Evolutionary conservation across 2,888 invertebrate genomes (phyloP), one percentile per base, ranked within the genome.

Genomic region (Polyploca ridens): DNA sequence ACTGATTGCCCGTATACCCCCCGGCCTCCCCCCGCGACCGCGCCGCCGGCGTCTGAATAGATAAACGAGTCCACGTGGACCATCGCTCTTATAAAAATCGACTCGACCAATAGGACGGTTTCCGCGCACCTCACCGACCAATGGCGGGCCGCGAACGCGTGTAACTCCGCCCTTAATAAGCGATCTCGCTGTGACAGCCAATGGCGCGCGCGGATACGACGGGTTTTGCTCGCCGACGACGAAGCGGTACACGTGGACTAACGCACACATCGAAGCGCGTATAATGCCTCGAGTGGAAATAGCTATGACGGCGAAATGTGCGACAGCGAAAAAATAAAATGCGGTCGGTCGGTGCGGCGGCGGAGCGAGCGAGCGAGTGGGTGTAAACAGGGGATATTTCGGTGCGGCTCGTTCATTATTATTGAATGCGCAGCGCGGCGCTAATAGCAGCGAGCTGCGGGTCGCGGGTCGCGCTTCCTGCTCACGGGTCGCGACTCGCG

Each of bases 1-100:
- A 94, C 94, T 94, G 94, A 94, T 94, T 94, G 94, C 94, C 94
- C 94, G 93, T 94, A 94, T 94, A 94, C 94, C 93, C 93, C 92
- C 91, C 91, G 91, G 88, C 78, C 89, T 89, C 93, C 91, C 90
- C 89, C 93, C 93, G 91, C 91, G 92, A 93, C 92, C 93, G 91
- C 92, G 93, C 94, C 93, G 93, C 93, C 93, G 94, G 93, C 94
- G 93, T 94, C 94, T 94, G 94, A 94, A 94, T 94, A 94, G 94
- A 94, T 94, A 94, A 94, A 94, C 94, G 94, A 94, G 93, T 94
- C 94, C 92, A 94, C 94, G 94, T 94, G 90, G 94, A 94, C 90
- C 84, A 84, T 84, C 88, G 89, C 90, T 91, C 93, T 94, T 94
- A 94, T 92, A 94, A 94, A 94, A 94, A 94, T 93, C 88, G 74